Percentiles rank a stretch among this genome's conserved stretches.
Evolutionary conservation across 2,113 vertebrate genomes (phyloP).

Genomic region (Menura novaehollandiae): DNA sequence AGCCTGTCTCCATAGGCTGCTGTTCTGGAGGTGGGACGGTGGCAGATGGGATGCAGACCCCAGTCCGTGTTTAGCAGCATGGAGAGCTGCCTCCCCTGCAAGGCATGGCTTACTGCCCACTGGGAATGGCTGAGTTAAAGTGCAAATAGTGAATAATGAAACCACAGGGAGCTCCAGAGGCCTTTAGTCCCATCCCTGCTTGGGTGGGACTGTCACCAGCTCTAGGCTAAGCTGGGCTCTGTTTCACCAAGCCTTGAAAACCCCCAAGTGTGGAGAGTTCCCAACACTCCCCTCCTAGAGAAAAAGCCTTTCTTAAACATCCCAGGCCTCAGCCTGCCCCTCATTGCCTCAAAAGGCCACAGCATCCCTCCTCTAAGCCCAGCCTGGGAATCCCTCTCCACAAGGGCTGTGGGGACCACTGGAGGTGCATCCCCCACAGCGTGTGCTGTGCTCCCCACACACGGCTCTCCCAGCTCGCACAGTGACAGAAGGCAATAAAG

Average conservation of each 20-base stretch:
- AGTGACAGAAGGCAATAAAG: no score
- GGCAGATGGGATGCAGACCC: neutral
- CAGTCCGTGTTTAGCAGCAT: accelerated
- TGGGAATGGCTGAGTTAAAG: neutral
- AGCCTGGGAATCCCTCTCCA: neutral
- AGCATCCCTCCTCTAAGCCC: accelerated
- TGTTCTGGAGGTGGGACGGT: neutral
- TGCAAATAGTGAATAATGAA: neutral
- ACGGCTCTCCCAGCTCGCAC: accelerated
- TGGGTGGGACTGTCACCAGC: neutral
- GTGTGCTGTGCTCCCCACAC: accelerated
- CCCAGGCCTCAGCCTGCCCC: no score
- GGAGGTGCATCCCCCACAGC: accelerated
- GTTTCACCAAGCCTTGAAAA: neutral
- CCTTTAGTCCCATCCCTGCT: neutral
- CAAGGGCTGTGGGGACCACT: neutral
- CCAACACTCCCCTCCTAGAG: accelerated
- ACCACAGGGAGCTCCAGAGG: neutral
- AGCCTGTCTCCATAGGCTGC: neutral
- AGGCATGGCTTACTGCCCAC: no score
- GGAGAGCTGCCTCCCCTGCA: accelerated
- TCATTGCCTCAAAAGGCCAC: accelerated
- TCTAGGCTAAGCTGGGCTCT: neutral
- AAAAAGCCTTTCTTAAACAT: neutral
- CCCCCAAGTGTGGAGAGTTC: neutral